phyloP scores from a whole-genome alignment of 2,888 invertebrate species.

The Drosophila suboccidentalis region DNA sequence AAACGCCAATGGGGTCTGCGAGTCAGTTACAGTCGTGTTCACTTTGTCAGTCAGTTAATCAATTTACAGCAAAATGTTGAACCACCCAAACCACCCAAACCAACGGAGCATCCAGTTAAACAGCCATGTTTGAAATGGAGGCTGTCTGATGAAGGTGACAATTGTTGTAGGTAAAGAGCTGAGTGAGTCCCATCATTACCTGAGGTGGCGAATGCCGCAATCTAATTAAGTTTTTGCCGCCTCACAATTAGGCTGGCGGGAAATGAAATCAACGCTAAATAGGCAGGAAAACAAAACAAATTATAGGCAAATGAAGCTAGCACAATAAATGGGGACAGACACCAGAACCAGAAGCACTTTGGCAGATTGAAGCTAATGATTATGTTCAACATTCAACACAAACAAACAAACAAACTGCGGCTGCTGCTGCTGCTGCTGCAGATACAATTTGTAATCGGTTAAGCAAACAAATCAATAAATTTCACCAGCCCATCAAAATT shows the following conservation, averaged over 20 bases:
- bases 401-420: constrained; percentile 2
- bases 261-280: constrained; percentile 61
- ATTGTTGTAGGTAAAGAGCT: constrained; percentile 27
- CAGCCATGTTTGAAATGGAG: neutral
- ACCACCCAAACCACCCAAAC: neutral
- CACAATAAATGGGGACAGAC: constrained; percentile 8
- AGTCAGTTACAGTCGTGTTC: constrained; percentile 44
- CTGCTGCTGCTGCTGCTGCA: constrained; percentile 21
- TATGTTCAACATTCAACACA: constrained; percentile 20
- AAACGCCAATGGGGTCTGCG: constrained; percentile 48
- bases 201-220: constrained; percentile 54
- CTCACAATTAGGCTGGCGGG: constrained; percentile 46
- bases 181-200: constrained; percentile 32
- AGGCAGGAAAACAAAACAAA: constrained; percentile 50
- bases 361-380: constrained; percentile 29
- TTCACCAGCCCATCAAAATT: constrained; percentile 45
- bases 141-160: constrained; percentile 22
- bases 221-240: constrained; percentile 55
- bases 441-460: constrained; percentile 46
- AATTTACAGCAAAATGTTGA: constrained; percentile 40
- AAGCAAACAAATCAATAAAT: constrained; percentile 52
- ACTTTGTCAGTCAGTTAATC: constrained; percentile 53
- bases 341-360: constrained; percentile 2
- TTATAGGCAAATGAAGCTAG: constrained; percentile 32
- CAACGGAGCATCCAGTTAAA: neutral